Conservation (phyloP, 2,113 vertebrate species). For the Cheilinus undulatus region DNA sequence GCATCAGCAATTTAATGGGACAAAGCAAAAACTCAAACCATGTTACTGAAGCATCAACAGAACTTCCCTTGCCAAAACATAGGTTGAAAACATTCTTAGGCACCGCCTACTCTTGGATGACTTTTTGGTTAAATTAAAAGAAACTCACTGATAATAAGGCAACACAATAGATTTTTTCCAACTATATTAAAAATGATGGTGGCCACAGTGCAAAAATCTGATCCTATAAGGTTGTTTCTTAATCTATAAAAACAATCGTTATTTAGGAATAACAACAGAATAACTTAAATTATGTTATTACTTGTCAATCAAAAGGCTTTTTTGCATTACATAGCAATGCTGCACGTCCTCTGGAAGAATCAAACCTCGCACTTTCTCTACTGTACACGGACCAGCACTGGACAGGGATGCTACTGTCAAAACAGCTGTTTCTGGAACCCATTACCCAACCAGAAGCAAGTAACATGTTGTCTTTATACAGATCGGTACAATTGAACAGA, state of each 20-base stretch:
- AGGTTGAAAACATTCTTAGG: conserved; percentile 78
- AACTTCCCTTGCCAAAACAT: conserved; percentile 50
- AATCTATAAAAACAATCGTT: conserved; percentile 59
- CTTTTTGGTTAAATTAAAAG: conserved; percentile 75
- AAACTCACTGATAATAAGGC: conserved; percentile 75
- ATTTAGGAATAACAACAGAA: conserved; percentile 62
- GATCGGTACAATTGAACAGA: conserved; percentile 80
- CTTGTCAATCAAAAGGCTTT: conserved; percentile 37
- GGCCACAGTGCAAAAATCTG: conserved; percentile 60
- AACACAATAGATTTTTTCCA: conserved; percentile 72
- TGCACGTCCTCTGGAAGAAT: conserved; percentile 58
- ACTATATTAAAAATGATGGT: conserved; percentile 55
- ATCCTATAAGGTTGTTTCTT: conserved; percentile 34
- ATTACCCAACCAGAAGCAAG: conserved; percentile 54
- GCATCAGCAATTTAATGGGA: conserved; percentile 83
- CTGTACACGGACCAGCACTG: conserved; percentile 50
- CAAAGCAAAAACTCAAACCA: conserved; percentile 80
- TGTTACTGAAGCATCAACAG: conserved; percentile 76
- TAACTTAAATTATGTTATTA: conserved; percentile 67
- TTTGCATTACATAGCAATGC: conserved; percentile 56
- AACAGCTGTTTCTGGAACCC: conserved; percentile 44
- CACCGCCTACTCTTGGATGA: conserved; percentile 71
- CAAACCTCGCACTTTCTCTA: conserved; percentile 55
- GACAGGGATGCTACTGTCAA: conserved; percentile 64
- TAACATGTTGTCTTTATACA: conserved; percentile 79